Evolutionary conservation across 2,888 invertebrate genomes (phyloP).

Genomic region (Zaprionus obscuricornis): DNA sequence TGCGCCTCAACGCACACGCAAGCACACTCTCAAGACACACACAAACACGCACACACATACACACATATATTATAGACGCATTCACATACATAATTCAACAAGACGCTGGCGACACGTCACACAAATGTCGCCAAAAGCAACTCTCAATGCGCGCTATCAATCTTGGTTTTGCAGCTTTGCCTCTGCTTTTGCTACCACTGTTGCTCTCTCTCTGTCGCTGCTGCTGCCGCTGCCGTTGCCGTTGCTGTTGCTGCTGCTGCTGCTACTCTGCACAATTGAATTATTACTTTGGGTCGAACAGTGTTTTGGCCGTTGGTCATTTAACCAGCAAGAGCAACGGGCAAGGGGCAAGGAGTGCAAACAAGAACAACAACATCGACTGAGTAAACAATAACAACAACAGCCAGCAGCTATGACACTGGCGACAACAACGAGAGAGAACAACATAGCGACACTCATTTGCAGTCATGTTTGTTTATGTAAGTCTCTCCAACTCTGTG

Average conservation of each 20-base stretch:
- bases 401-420: constrained; percentile 13
- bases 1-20: constrained; percentile 61
- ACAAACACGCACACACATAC: constrained; percentile 6
- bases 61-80: constrained; percentile 16
- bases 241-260: constrained; percentile 4
- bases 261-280: constrained; percentile 63
- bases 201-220: constrained; percentile 17
- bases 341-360: constrained; percentile 24
- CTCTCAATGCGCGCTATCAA: constrained; percentile 74
- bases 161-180: constrained; percentile 46
- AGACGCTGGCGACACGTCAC: constrained; percentile 70
- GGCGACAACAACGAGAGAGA: constrained; percentile 31
- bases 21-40: constrained; percentile 17
- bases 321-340: constrained; percentile 51
- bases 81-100: constrained; percentile 65
- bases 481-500: constrained; percentile 11
- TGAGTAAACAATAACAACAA: constrained; percentile 9
- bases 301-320: constrained; percentile 65
- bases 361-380: constrained; percentile 23
- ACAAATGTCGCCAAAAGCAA: constrained; percentile 76
- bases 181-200: constrained; percentile 9
- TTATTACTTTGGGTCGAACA: constrained; percentile 73
- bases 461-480: constrained; percentile 68
- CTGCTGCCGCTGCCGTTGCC: background rate
- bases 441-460: constrained; percentile 66